Evolutionary conservation across 2,113 vertebrate genomes (phyloP), one percentile per base, ranked within the genome.

Genomic region (Hipposideros armiger): DNA sequence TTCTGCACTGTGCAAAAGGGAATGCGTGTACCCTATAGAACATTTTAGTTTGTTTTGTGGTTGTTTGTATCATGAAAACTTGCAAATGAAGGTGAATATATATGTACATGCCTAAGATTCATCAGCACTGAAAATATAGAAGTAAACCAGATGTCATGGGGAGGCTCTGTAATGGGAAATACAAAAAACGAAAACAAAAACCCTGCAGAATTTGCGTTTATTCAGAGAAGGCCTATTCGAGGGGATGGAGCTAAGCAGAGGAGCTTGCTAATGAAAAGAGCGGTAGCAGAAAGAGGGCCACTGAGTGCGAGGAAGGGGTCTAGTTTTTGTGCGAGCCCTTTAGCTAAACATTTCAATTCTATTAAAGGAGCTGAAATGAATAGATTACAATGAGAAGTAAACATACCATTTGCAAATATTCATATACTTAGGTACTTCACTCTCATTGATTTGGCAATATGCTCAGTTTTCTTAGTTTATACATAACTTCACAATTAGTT

Each of bases 381-480:
- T 50, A 88, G 42, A 88, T 80, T 83, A 56, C 42, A 45, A 19
- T 66, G 64, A 90, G n/a, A 64, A 72, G 28, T 84, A 92, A 92
- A 83, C 11, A 3, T 32, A 69, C 58, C 20, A 30, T 32, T 86
- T 89, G 87, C 78, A 93, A 89, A 93, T 92, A 24, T 66, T 47
- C 78, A 76, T 76, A 56, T 20, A 64, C 56, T 86, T 91, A 52
- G 17, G 19, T 90, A 56, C 36, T 92, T 91, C 2, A 6, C 40
- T 78, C 20, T 81, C 58, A 62, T 47, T 76, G 66, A 84, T 74
- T 77, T 58, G 47, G 22, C 60, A 69, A 69, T 69, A 52, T 58
- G 28, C 42, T 74, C 50, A 20, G 24, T 90, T 97, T 76, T 87
- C 20, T 90, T 91, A 52, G 15, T 62, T 94, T 93, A 52, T 50